phyloP scores from a whole-genome alignment of 2,797 vertebrate genomes.

The Xiphophorus birchmanni region DNA sequence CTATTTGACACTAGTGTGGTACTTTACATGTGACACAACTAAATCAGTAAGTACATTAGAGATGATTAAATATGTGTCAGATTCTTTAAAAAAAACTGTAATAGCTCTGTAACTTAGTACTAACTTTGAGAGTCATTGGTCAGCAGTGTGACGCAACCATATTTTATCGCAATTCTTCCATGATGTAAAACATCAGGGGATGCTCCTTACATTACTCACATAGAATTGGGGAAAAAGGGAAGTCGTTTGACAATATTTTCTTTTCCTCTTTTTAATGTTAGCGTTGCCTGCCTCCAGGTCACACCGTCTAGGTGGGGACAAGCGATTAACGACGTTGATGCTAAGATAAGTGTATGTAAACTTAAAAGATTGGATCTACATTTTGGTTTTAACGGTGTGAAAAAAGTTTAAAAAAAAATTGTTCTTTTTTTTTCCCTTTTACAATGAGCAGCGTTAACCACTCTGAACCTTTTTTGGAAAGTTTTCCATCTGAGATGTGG shows the following conservation, averaged over 20 bases:
- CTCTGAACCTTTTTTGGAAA: constrained; percentile 35
- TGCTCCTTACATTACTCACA: background rate
- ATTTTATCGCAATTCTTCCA: background rate
- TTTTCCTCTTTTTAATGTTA: background rate
- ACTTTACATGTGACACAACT: background rate
- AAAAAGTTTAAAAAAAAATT: background rate
- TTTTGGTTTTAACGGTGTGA: constrained; percentile 16
- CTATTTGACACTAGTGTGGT: background rate
- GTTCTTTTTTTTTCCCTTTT: constrained; percentile 45
- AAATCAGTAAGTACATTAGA: background rate
- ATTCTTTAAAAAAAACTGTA: background rate
- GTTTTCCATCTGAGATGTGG: constrained; percentile 38
- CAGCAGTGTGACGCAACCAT: background rate
- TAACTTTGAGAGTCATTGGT: background rate
- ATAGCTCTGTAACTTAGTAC: background rate
- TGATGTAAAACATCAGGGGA: background rate
- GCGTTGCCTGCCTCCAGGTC: no score
- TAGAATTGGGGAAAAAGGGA: background rate
- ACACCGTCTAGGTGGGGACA: background rate
- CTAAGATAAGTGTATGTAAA: background rate
- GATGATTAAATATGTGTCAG: background rate
- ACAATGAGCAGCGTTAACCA: constrained; percentile 37
- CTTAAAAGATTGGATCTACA: background rate
- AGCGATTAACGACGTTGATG: no score
- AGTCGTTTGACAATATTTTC: background rate